phyloP scores from a whole-genome alignment of 2,888 invertebrate species.

The Agrilus cyanescens region DNA sequence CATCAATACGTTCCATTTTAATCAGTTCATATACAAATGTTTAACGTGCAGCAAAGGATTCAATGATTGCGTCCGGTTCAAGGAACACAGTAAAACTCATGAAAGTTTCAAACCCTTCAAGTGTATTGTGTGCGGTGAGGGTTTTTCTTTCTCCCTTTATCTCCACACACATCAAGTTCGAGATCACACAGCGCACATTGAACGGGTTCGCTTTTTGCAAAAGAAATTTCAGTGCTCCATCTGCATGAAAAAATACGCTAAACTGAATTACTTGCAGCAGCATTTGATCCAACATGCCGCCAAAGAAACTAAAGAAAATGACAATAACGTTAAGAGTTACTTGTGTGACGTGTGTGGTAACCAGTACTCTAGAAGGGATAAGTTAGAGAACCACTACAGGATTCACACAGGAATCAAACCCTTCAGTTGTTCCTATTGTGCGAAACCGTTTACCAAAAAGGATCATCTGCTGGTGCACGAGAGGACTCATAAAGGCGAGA shows the following conservation, averaged over 20 bases:
- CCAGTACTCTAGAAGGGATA: conserved; percentile 27
- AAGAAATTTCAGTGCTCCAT: conserved; percentile 30
- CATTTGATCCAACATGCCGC: conserved; percentile 39
- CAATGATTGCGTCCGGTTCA: conserved; percentile 39
- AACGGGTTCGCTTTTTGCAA: conserved; percentile 34
- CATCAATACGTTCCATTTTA: conserved; percentile 25
- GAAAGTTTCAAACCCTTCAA: conserved; percentile 40
- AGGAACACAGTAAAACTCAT: conserved; percentile 45
- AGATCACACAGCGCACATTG: conserved; percentile 29
- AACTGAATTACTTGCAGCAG: conserved; percentile 31
- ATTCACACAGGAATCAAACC: conserved; percentile 27
- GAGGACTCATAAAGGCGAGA: conserved; percentile 40
- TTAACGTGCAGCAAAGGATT: conserved; percentile 42
- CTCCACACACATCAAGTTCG: conserved; percentile 35
- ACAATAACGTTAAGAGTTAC: conserved; percentile 24
- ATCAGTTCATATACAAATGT: conserved; percentile 38
- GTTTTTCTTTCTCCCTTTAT: conserved; percentile 40
- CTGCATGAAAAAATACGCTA: conserved; percentile 26
- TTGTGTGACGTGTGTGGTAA: conserved; percentile 31
- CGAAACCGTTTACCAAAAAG: conserved; percentile 26
- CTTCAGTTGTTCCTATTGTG: conserved; percentile 24
- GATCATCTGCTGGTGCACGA: conserved; percentile 44
- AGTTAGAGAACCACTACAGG: conserved; percentile 26
- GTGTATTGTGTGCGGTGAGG: conserved; percentile 41
- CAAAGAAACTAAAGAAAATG: conserved; percentile 37